Conservation (phyloP, 2,113 vertebrate species). For the Cyprichromis sp. region DNA sequence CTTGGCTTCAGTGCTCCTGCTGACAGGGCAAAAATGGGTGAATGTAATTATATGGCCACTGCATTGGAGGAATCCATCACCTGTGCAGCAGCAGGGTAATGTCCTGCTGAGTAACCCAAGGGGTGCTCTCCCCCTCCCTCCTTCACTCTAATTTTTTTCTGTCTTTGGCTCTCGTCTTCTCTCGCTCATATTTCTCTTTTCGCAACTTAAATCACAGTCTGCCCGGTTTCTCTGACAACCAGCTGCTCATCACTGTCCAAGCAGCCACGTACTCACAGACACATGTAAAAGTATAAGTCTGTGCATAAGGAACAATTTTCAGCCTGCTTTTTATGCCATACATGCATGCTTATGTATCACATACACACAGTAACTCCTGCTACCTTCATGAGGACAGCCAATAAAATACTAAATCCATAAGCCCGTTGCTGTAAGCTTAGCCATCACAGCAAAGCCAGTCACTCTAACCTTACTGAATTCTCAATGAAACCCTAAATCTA, state of each 20-base stretch:
- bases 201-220: conserved; percentile 27
- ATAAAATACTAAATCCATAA: background rate
- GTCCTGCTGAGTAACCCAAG: conserved; percentile 56
- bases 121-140: background rate
- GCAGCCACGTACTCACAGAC: conserved; percentile 8
- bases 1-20: conserved; percentile 49
- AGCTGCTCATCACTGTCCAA: conserved; percentile 22
- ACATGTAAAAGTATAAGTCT: background rate
- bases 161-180: background rate
- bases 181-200: conserved; percentile 35
- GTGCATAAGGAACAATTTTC: background rate
- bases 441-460: background rate
- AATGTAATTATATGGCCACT: conserved; percentile 69
- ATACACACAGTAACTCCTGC: background rate
- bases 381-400: background rate
- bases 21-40: conserved; percentile 67
- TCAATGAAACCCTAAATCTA: background rate
- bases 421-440: background rate
- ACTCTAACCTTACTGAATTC: background rate
- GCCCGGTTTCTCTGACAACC: conserved; percentile 2
- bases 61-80: conserved; percentile 67
- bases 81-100: conserved; percentile 45
- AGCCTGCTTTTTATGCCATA: background rate
- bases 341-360: background rate
- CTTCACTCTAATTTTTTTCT: background rate